phyloP scores from a whole-genome alignment of 2,888 invertebrate genomes.

The Eupithecia dodoneata region DNA sequence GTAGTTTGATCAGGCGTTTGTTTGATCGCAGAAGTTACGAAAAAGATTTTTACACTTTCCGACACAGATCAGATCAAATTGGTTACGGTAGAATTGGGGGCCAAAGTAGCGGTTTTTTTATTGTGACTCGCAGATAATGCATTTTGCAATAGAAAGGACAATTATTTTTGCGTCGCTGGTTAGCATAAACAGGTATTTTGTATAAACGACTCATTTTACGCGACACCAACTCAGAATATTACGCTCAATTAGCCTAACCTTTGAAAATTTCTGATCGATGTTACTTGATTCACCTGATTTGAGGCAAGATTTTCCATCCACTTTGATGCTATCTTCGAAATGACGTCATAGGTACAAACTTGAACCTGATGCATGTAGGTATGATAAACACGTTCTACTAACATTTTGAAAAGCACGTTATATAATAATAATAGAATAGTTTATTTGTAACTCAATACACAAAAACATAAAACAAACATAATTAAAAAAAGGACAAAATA shows the following conservation, averaged over 20 bases:
- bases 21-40: slow-evolving; percentile 31
- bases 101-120: not conserved
- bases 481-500: no score
- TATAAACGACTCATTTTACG: not conserved
- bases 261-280: not conserved
- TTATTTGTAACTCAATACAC: no score
- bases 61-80: not conserved
- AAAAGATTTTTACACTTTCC: slow-evolving; percentile 1
- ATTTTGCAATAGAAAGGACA: not conserved
- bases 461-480: no score
- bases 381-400: not conserved
- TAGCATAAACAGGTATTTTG: not conserved
- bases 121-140: not conserved
- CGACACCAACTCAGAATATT: not conserved
- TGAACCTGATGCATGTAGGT: not conserved
- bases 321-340: no score
- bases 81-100: not conserved
- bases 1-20: slow-evolving; percentile 33
- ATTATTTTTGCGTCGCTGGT: not conserved
- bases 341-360: not conserved
- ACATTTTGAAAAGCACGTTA: no score
- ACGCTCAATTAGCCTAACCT: not conserved
- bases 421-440: no score
- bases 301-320: no score
- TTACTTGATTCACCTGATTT: not conserved